A percentile compares a stretch with the other conserved stretches of the same genome.
phyloP scores from a whole-genome alignment of 2,888 invertebrate species.

The Didymodactylos carnosus region DNA sequence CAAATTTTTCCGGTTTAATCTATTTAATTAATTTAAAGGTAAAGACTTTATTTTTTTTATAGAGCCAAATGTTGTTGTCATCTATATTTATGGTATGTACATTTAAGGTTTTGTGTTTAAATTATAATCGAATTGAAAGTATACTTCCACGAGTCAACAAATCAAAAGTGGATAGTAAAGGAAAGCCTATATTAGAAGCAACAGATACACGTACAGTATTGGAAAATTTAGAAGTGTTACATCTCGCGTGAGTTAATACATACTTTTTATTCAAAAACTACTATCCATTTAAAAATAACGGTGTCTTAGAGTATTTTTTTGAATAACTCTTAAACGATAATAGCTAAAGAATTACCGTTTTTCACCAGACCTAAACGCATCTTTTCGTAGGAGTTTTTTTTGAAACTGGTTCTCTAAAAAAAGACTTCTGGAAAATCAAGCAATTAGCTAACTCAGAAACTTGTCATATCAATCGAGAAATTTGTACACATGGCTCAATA shows the following conservation, averaged over 20 bases:
- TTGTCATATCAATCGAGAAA: too few species aligned
- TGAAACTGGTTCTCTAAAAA: too few species aligned
- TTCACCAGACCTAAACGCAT: too few species aligned
- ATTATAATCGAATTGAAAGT: slow-evolving; percentile 33
- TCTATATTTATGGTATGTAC: background rate
- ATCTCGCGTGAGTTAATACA: slow-evolving; percentile 21
- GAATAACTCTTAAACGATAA: too few species aligned
- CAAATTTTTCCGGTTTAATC: slow-evolving; percentile 31
- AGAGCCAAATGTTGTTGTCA: background rate
- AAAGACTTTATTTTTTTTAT: slow-evolving; percentile 12
- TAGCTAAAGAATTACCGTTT: background rate
- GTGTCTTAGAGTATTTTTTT: too few species aligned
- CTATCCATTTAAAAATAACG: background rate
- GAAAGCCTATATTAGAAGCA: background rate
- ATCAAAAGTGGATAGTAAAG: slow-evolving; percentile 6
- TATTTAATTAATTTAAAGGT: slow-evolving; percentile 30
- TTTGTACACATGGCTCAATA: too few species aligned
- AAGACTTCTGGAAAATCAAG: too few species aligned
- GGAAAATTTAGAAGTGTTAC: slow-evolving; percentile 31
- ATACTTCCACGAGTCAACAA: slow-evolving; percentile 24
- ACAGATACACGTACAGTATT: slow-evolving; percentile 18
- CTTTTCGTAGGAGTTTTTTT: too few species aligned
- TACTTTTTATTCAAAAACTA: background rate
- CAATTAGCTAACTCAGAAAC: too few species aligned
- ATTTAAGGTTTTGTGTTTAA: slow-evolving; percentile 32